Percentiles rank a stretch among this genome's conserved stretches.
Conservation (phyloP, 1,140 invertebrate species). For the Oryzaephilus surinamensis region DNA sequence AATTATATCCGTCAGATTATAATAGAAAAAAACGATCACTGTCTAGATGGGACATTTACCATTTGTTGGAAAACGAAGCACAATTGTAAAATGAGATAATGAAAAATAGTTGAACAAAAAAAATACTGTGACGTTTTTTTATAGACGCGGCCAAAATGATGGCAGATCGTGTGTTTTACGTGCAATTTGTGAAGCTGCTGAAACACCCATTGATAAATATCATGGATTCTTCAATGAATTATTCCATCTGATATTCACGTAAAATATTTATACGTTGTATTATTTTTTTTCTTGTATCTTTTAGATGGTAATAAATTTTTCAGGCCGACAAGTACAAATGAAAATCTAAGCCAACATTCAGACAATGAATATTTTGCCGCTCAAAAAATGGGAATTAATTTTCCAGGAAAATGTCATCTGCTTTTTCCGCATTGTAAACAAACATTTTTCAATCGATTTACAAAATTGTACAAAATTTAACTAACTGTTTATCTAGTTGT, state of each 20-base stretch:
- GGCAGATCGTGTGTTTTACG: slow-evolving; percentile 58
- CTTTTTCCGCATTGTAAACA: slow-evolving; percentile 50
- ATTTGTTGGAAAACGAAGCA: slow-evolving; percentile 4
- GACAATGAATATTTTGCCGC: slow-evolving; percentile 60
- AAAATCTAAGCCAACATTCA: slow-evolving; percentile 44
- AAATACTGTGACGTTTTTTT: slow-evolving; percentile 6
- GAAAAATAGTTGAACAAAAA: background rate
- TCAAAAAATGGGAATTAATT: slow-evolving; percentile 46
- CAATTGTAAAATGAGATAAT: slow-evolving; percentile 7
- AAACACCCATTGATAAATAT: slow-evolving; percentile 50
- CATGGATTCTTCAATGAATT: slow-evolving; percentile 56
- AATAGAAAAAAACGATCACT: slow-evolving; percentile 4
- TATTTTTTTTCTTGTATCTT: background rate
- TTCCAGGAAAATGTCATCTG: slow-evolving; percentile 41
- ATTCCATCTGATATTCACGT: slow-evolving; percentile 59
- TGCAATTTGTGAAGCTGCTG: slow-evolving; percentile 61
- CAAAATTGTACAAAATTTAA: too few relatives aligned
- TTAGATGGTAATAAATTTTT: background rate
- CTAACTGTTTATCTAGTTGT: slow-evolving; percentile 3
- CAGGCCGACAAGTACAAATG: slow-evolving; percentile 51
- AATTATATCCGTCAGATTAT: slow-evolving; percentile 3
- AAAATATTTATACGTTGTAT: too few relatives aligned
- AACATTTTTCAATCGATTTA: slow-evolving; percentile 52
- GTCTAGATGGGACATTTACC: slow-evolving; percentile 11
- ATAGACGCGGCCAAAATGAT: slow-evolving; percentile 21